These are phyloP conservation scores for Caenorhabditis auriculariae DNA, from an alignment of 2,888 invertebrate genomes.

Conservation along the genomic window DNA sequence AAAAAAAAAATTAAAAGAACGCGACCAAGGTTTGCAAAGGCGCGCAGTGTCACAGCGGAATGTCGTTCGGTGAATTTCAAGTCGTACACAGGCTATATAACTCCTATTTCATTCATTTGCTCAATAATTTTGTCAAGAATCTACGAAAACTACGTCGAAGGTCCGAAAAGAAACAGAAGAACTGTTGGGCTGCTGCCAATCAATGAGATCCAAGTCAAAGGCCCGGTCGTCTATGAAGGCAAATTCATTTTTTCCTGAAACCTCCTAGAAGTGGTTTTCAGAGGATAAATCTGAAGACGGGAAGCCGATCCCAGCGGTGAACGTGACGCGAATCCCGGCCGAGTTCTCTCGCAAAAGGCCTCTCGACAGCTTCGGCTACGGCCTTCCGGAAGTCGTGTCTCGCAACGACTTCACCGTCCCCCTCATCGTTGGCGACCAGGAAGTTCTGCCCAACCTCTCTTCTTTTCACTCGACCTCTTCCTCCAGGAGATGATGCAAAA, in stretches of 20 bases:
- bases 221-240: conserved; percentile 9
- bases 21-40: no score
- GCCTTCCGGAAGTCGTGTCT: conserved; percentile 28
- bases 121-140: no score
- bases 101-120: no score
- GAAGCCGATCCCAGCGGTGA: conserved; percentile 7
- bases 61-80: no score
- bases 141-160: conserved; percentile 44
- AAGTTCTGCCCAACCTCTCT: conserved; percentile 5
- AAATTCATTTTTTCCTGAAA: conserved; percentile 3
- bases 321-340: conserved; percentile 3
- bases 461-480: background rate
- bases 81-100: no score
- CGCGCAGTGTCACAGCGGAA: no score
- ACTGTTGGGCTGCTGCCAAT: conserved; percentile 24
- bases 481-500: conserved; percentile 33
- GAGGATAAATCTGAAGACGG: conserved; percentile 2
- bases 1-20: no score
- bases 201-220: conserved; percentile 11
- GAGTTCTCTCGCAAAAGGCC: background rate
- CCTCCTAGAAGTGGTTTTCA: background rate
- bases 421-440: conserved; percentile 36
- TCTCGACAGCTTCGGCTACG: conserved; percentile 28
- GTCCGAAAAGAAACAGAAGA: conserved; percentile 31
- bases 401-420: conserved; percentile 28